A percentile compares a stretch with the other conserved stretches of the same genome.
phyloP scores from a whole-genome alignment of 2,888 invertebrate genomes.

The Ormia ochracea region DNA sequence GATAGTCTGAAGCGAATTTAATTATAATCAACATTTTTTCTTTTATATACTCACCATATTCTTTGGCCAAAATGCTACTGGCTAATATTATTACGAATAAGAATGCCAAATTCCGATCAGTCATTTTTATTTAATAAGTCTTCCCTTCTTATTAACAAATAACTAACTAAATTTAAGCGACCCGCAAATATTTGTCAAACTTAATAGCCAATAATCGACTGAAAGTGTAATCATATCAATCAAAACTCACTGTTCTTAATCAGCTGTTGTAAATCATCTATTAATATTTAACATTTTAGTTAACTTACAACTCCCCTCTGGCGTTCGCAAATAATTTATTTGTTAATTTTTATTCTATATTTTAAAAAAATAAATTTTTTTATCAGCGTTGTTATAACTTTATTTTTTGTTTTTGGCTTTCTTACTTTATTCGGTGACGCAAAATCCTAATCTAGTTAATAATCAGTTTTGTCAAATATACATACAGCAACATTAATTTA shows the following conservation, averaged over 20 bases:
- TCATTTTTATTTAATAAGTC: constrained; percentile 32
- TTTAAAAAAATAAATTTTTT: no score
- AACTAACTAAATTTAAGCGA: constrained; percentile 5
- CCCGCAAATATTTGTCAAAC: neutral
- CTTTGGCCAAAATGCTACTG: neutral
- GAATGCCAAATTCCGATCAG: neutral
- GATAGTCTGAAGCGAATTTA: no score
- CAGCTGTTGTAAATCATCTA: constrained; percentile 42
- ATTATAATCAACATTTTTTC: no score
- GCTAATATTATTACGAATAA: constrained; percentile 17
- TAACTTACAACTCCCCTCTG: neutral
- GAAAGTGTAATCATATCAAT: constrained; percentile 50
- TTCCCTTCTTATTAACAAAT: neutral
- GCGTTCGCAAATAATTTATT: no score
- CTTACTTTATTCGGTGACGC: no score
- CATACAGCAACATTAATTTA: no score
- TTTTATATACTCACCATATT: constrained; percentile 40
- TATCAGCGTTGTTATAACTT: no score
- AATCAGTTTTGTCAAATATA: no score
- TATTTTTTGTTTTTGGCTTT: no score
- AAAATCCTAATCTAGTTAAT: no score
- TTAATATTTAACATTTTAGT: neutral
- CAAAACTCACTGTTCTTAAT: constrained; percentile 5
- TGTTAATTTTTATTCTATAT: no score
- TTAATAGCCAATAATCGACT: constrained; percentile 11